Percentiles rank a stretch among this genome's conserved stretches.
Evolutionary conservation across 2,888 invertebrate genomes (phyloP).

Genomic region (Pristionchus fissidentatus): DNA sequence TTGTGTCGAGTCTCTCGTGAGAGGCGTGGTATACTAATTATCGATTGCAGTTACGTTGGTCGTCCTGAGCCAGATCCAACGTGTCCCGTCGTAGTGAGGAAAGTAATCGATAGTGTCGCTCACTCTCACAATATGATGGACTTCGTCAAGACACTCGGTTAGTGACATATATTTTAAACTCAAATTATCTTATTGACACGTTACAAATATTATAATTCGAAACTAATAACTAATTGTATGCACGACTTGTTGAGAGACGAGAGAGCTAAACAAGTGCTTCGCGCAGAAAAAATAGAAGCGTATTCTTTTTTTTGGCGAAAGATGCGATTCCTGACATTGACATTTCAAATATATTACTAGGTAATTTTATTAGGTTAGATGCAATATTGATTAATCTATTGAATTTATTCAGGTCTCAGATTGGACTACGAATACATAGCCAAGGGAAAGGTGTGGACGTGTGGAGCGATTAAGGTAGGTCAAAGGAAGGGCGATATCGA

Average conservation of each 20-base stretch:
- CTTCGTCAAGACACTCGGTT: slow-evolving; percentile 62
- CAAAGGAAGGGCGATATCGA: neutral
- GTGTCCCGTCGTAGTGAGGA: slow-evolving; percentile 64
- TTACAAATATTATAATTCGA: neutral
- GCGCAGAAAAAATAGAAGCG: too few relatives aligned
- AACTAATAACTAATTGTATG: too few relatives aligned
- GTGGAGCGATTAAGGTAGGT: slow-evolving; percentile 57
- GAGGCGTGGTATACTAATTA: neutral
- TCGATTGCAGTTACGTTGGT: slow-evolving; percentile 34
- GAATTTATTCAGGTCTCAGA: slow-evolving; percentile 54
- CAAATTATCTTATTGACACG: neutral
- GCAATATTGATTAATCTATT: neutral
- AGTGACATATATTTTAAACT: neutral
- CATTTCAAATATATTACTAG: too few relatives aligned
- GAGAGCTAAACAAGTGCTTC: neutral
- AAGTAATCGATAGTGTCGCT: slow-evolving; percentile 61
- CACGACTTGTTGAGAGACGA: too few relatives aligned
- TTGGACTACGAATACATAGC: slow-evolving; percentile 67
- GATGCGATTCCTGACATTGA: too few relatives aligned
- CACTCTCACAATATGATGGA: slow-evolving; percentile 65
- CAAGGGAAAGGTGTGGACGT: slow-evolving; percentile 62
- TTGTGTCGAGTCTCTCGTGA: too few relatives aligned
- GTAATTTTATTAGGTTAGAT: neutral
- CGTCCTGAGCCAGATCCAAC: slow-evolving; percentile 62
- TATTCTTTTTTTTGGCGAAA: too few relatives aligned